These are phyloP conservation scores for Lasaia peninsularis DNA, from an alignment of 1,140 invertebrate genomes.

Conservation along the genomic window DNA sequence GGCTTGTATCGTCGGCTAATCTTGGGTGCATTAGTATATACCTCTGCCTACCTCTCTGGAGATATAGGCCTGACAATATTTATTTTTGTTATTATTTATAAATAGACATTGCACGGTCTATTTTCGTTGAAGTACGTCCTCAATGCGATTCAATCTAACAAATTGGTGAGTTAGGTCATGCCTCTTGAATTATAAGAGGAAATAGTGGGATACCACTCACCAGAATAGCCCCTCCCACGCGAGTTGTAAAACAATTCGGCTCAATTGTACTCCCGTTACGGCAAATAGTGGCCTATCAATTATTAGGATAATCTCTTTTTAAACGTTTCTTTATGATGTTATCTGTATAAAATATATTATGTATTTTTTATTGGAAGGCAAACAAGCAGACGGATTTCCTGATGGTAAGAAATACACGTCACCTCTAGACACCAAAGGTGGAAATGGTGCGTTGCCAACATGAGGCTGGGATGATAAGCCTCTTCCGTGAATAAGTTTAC, in stretches of 20 bases:
- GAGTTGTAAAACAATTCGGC: constrained; percentile 29
- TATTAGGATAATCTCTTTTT: not conserved
- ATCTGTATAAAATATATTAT: no score
- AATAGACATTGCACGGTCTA: constrained; percentile 16
- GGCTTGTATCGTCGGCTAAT: no score
- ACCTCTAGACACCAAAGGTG: no score
- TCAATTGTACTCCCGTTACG: constrained; percentile 31
- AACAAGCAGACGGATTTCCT: no score
- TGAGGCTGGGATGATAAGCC: no score
- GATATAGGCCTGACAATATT: no score
- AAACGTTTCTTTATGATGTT: not conserved
- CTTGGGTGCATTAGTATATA: no score
- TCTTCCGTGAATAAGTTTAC: no score
- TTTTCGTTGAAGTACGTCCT: constrained; percentile 19
- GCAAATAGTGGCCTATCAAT: not conserved
- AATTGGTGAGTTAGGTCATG: constrained; percentile 39
- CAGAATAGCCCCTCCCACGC: constrained; percentile 30
- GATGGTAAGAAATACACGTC: no score
- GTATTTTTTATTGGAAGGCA: no score
- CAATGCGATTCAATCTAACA: constrained; percentile 29
- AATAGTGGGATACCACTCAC: constrained; percentile 17
- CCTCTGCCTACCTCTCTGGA: no score
- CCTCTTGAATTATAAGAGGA: constrained; percentile 41
- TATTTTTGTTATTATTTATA: not conserved
- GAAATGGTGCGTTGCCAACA: no score